phyloP scores from a whole-genome alignment of 2,797 vertebrate genomes.

The Artibeus lituratus region DNA sequence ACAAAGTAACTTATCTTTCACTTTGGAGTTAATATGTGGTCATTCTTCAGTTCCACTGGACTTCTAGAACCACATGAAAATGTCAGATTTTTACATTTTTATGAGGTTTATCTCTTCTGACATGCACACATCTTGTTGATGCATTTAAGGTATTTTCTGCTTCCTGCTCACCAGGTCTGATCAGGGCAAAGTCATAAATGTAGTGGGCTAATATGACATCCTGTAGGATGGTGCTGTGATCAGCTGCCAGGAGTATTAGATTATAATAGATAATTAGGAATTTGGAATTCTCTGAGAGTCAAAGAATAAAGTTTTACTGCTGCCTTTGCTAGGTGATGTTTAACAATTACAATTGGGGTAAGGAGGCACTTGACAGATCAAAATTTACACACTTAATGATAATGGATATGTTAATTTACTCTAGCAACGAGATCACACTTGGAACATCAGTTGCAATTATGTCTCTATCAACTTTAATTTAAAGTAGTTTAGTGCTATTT shows the following conservation, averaged over 20 bases:
- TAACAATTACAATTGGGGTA: background rate
- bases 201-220: background rate
- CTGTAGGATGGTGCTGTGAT: background rate
- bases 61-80: background rate
- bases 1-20: background rate
- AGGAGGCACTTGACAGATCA: background rate
- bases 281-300: background rate
- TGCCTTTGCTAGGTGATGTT: background rate
- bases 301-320: background rate
- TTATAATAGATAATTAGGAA: background rate
- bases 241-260: background rate
- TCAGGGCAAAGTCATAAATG: background rate
- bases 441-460: background rate
- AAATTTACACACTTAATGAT: background rate
- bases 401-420: background rate
- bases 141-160: background rate
- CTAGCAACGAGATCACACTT: background rate
- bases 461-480: background rate
- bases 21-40: background rate
- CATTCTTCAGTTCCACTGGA: background rate
- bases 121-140: background rate
- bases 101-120: background rate
- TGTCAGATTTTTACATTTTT: background rate
- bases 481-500: background rate
- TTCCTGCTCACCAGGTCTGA: background rate